phyloP scores from a whole-genome alignment of 2,888 invertebrate species.

The Onchidella celtica region DNA sequence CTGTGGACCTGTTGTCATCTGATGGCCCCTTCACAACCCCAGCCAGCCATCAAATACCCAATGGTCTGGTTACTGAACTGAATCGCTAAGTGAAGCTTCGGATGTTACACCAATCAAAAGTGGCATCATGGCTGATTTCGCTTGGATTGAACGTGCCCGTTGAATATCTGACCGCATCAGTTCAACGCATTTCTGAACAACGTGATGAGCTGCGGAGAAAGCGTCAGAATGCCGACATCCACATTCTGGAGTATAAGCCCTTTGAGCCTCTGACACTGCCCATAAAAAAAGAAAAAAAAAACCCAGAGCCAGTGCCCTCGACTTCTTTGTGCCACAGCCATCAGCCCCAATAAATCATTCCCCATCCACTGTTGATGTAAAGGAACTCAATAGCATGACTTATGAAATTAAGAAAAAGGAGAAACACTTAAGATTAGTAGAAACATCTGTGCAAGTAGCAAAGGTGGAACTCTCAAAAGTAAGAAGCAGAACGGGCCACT shows the following conservation, averaged over 20 bases:
- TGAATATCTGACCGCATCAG: background rate
- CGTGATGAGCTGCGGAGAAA: background rate
- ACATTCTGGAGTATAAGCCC: background rate
- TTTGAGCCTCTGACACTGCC: background rate
- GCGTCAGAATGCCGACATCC: background rate
- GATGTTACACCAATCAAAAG: background rate
- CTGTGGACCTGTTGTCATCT: background rate
- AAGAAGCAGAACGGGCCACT: background rate
- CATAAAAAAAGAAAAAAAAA: background rate
- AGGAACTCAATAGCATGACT: background rate
- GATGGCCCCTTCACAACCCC: background rate
- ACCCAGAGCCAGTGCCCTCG: background rate
- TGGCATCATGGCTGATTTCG: background rate
- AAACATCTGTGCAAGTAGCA: background rate
- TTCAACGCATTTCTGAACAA: background rate
- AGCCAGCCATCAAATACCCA: background rate
- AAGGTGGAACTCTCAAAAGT: background rate
- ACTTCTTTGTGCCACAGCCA: no score
- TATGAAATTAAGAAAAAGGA: background rate
- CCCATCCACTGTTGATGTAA: background rate
- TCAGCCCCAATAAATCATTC: background rate
- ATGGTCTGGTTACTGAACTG: background rate
- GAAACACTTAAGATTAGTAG: background rate
- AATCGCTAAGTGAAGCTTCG: background rate
- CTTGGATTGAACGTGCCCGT: background rate